Evolutionary conservation across 2,113 vertebrate species (phyloP), one percentile per base, ranked within the genome.

Genomic region (Tragelaphus scriptus): DNA sequence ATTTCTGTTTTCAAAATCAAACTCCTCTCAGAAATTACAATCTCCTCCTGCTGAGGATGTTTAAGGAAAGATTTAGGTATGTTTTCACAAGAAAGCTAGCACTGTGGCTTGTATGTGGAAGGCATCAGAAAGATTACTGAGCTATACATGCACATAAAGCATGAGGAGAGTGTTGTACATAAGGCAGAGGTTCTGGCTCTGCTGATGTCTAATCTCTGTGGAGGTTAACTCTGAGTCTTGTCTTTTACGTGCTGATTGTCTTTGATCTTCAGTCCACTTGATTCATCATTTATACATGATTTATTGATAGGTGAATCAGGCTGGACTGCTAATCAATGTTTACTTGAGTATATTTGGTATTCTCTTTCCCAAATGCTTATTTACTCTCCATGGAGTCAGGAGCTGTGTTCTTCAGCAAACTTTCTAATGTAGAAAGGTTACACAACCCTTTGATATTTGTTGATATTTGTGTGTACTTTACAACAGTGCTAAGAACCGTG

Each of bases 211-310:
- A 47, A 55, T 58, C 58, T 88, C 77, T 1, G 10, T 68, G 77
- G 44, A 93, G 56, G 61, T 95, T 85, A 95, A 81, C 56, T 55
- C 89, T 3, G 28, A 65, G 63, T 79, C 90, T 97, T 90, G 86
- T 59, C 44, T 93, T 94, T 68, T 95, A 65, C 2, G 0, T 55
- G 40, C 55, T 26, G 30, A 88, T 85, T 53, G 53, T 55, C 80
- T 98, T 97, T 98, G 97, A 96, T 96, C 96, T 90, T 90, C 77
- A 95, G 87, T 85, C 71, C 44, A 71, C 80, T 92, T 81, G 80
- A 97, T 75, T 95, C 86, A 96, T 97, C 96, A 86, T 96, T 96
- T 95, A 96, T 90, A 96, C 94, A 96, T 97, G 97, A 96, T 84
- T 96, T 88, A 92, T 91, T 94, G 92, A 91, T 79, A 89, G 88